These are phyloP conservation scores for Chauna torquata DNA, from an alignment of 2,113 vertebrate genomes.

Conservation along the genomic window DNA sequence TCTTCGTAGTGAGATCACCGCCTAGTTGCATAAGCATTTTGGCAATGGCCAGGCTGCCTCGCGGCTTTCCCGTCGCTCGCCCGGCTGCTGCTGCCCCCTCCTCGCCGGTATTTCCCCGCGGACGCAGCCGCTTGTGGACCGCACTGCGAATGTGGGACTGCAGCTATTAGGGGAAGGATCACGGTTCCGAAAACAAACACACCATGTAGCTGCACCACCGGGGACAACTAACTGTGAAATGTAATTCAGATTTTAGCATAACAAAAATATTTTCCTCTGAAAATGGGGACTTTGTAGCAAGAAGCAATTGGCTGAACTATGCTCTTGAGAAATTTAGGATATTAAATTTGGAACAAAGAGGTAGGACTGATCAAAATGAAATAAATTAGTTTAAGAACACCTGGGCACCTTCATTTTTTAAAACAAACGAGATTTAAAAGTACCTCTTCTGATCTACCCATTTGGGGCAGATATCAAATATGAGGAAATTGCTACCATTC, in stretches of 20 bases:
- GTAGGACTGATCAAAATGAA: not conserved
- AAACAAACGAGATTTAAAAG: not conserved
- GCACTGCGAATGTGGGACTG: not conserved
- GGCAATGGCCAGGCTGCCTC: not conserved
- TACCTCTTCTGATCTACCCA: not conserved
- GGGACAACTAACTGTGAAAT: not conserved
- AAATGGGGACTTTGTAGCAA: not conserved
- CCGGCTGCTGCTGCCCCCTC: not conserved
- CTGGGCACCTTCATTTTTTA: not conserved
- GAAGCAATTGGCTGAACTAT: not conserved
- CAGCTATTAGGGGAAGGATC: not conserved
- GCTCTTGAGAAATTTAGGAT: not conserved
- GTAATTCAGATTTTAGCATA: not conserved
- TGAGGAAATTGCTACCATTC: not conserved
- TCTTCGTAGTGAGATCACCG: not conserved
- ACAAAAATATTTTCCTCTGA: not conserved
- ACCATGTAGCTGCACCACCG: not conserved
- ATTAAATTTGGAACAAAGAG: not conserved
- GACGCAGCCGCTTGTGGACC: not conserved
- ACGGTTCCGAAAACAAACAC: not conserved
- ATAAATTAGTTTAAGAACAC: not conserved
- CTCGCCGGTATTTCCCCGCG: not conserved
- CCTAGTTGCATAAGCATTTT: not conserved
- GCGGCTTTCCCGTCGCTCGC: rapidly evolving
- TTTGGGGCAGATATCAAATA: not conserved